Evolutionary conservation across 2,888 invertebrate species (phyloP), one percentile per base, ranked within the genome.

Genomic region (Chrysina gloriosa): DNA sequence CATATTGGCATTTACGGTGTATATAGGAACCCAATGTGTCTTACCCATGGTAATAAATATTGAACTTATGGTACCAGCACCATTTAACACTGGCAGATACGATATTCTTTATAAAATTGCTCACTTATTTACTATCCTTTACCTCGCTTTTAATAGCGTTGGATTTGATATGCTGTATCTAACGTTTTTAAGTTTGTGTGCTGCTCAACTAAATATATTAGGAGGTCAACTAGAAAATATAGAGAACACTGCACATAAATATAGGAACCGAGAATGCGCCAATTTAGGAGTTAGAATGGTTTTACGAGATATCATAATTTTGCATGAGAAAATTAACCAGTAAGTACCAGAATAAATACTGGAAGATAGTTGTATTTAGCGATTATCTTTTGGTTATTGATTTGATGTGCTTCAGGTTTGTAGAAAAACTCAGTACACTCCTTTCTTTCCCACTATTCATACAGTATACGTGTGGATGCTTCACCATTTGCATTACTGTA

Each of bases 131-230:
- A 23, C 47, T 4, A 21, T 23, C 1, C 1, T 2, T 2, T 47
- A 47, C 47, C 3, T 16, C 16, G 63, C 19, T 29, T 47, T 31
- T 25, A 48, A 31, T 16, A 25, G 16, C 21, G 25, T 34, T 48
- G 47, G 21, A 5, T 23, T 47, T 42, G 63, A 63, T 63, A 19
- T 63, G n/a, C 34, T 63, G 23, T 63, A 31, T 14, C 21, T 48
- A 6, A 48, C 63, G 6, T 31, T 48, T 14, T 16, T 63, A 34
- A 48, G 34, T 16, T 21, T 63, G 14, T 19, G 23, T 29, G 29
- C 19, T 19, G 48, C 48, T 9, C 63, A 63, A 19, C 34, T 63
- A 34, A 19, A 63, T 63, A 63, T 34, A 29, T 23, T 63, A 34
- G 31, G 34, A 19, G 11, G 31, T 5, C 29, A 34, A 16, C n/a